phyloP scores from a whole-genome alignment of 1,140 invertebrate species.

The Drepana arcuata region DNA sequence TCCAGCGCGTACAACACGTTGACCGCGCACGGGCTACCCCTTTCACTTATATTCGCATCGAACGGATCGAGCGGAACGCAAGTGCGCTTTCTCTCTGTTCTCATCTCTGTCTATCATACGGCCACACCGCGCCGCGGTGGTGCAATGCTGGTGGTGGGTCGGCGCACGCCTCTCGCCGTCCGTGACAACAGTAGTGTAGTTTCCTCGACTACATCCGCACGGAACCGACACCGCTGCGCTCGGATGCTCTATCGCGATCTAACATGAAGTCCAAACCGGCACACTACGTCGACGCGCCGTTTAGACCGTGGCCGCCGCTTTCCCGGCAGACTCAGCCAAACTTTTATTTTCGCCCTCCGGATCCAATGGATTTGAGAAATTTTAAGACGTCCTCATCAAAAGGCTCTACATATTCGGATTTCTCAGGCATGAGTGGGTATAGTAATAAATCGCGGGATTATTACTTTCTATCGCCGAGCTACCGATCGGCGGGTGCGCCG shows the following conservation, averaged over 20 bases:
- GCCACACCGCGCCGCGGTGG: constrained; percentile 22
- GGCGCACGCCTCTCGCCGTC: constrained; percentile 31
- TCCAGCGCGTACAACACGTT: constrained; percentile 34
- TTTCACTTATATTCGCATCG: constrained; percentile 62
- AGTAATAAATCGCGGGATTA: constrained; percentile 78
- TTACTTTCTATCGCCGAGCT: constrained; percentile 79
- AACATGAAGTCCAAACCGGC: constrained; percentile 69
- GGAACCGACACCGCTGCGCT: constrained; percentile 46
- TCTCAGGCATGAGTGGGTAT: constrained; percentile 46
- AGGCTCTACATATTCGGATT: constrained; percentile 71
- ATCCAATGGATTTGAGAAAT: constrained; percentile 63
- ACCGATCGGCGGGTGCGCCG: constrained; percentile 67
- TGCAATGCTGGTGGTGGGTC: constrained; percentile 39
- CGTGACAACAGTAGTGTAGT: constrained; percentile 53
- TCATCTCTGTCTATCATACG: constrained; percentile 51
- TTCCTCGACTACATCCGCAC: constrained; percentile 56
- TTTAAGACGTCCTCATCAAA: constrained; percentile 61
- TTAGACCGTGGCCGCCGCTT: constrained; percentile 75
- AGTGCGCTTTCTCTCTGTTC: constrained; percentile 56
- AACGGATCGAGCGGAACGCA: constrained; percentile 54
- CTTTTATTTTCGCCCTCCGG: constrained; percentile 75
- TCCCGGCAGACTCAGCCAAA: constrained; percentile 72
- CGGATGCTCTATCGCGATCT: constrained; percentile 51
- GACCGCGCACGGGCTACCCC: constrained; percentile 50
- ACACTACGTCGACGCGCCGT: constrained; percentile 61